phyloP scores from a whole-genome alignment of 2,113 vertebrate species.

The Cromileptes altivelis region DNA sequence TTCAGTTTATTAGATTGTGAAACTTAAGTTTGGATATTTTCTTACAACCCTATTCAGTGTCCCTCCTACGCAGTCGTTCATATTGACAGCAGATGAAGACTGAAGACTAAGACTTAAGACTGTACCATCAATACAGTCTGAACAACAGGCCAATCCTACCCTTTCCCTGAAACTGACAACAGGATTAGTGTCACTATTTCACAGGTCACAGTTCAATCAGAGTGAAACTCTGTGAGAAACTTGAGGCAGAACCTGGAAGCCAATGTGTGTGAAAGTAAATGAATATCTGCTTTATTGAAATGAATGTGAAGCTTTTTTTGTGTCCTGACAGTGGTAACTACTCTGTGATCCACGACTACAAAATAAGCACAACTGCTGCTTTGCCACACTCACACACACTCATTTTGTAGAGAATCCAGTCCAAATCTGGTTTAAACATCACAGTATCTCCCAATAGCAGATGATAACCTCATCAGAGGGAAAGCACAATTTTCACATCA shows the following conservation, averaged over 20 bases:
- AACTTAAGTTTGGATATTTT: too few relatives aligned
- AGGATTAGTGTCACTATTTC: not conserved
- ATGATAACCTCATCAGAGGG: conserved; percentile 35
- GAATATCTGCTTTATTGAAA: not conserved
- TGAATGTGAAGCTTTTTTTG: not conserved
- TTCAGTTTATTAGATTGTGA: too few relatives aligned
- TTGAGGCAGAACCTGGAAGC: not conserved
- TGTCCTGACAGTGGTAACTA: not conserved
- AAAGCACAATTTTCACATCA: conserved; percentile 35
- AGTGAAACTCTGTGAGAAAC: not conserved
- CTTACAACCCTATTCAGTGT: not conserved
- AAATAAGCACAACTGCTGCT: not conserved
- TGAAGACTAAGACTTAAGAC: not conserved
- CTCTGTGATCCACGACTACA: not conserved
- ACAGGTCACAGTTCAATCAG: conserved; percentile 12
- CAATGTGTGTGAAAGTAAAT: not conserved
- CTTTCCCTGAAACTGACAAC: not conserved
- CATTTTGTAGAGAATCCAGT: conserved; percentile 5
- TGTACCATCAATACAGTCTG: not conserved
- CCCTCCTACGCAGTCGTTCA: not conserved
- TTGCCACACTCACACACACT: not conserved
- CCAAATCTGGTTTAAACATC: conserved; percentile 53
- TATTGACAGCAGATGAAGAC: not conserved
- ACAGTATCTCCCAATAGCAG: conserved; percentile 28
- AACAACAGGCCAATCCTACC: not conserved